These are phyloP conservation scores for Gadopsis bispinosus DNA, from an alignment of 2,797 vertebrate species.

Conservation along the genomic window DNA sequence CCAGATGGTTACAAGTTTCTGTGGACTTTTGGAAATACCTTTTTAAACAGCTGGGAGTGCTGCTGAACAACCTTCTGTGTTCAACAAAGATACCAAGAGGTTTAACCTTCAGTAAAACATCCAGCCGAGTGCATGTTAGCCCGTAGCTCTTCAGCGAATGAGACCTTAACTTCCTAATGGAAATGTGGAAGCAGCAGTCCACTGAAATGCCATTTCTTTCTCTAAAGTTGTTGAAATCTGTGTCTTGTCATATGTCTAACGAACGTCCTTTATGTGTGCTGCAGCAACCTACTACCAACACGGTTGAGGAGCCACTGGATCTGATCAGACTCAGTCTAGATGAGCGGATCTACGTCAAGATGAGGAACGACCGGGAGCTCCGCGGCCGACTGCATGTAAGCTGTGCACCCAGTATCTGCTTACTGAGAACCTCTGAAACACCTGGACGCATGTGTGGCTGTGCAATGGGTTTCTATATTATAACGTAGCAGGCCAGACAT, in stretches of 20 bases:
- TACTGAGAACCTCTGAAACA: neutral
- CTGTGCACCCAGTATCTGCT: neutral
- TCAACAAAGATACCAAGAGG: too few species aligned
- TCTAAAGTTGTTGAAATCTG: neutral
- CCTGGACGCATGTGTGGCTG: neutral
- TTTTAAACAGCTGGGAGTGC: too few species aligned
- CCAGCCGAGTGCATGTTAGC: too few species aligned
- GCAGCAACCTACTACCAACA: slow-evolving; percentile 95
- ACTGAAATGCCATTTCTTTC: neutral
- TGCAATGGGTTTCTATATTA: too few species aligned
- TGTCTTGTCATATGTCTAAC: neutral
- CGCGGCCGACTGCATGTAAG: slow-evolving; percentile 95
- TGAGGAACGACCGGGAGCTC: slow-evolving; percentile 98
- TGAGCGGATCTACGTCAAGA: slow-evolving; percentile 98
- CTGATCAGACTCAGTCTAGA: slow-evolving; percentile 97
- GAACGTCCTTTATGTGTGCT: neutral
- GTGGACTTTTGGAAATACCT: too few species aligned
- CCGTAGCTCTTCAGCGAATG: neutral
- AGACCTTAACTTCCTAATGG: neutral
- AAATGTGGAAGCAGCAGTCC: neutral
- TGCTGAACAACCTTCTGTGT: too few species aligned
- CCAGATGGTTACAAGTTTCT: too few species aligned
- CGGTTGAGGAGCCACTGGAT: slow-evolving; percentile 96
- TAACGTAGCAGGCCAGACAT: too few species aligned
- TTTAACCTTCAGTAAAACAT: too few species aligned